Conservation (phyloP, 2,888 invertebrate genomes). For the Iphiclides podalirius region DNA sequence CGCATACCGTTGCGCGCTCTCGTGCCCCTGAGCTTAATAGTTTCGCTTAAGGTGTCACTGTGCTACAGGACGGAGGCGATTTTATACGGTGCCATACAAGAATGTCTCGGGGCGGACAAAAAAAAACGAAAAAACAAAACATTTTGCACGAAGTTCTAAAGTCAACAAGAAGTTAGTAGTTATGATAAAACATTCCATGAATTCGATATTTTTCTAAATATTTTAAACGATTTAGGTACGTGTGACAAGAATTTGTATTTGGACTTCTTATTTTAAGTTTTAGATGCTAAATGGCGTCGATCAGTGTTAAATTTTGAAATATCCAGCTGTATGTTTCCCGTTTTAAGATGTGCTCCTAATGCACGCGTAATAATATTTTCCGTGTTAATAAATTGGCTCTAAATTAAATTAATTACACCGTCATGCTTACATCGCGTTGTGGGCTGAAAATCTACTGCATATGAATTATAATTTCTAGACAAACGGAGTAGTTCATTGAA, state of each 20-base stretch:
- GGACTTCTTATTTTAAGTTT: no score
- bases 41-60: conserved; percentile 16
- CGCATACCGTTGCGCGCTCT: conserved; percentile 26
- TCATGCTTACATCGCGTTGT: conserved; percentile 36
- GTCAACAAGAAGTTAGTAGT: no score
- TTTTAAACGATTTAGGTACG: no score
- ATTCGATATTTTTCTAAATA: no score
- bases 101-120: not conserved
- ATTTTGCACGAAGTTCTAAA: no score
- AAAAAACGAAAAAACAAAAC: no score
- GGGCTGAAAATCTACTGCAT: conserved; percentile 49
- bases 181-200: no score
- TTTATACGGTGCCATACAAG: not conserved
- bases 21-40: conserved; percentile 17
- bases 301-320: not conserved
- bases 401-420: conserved; percentile 23
- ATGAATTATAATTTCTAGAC: conserved; percentile 71
- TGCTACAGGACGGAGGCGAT: conserved; percentile 7
- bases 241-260: no score
- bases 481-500: conserved; percentile 58
- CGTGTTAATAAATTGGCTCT: conserved; percentile 17
- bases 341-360: conserved; percentile 7
- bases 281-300: no score
- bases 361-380: conserved; percentile 8
- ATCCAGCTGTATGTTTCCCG: not conserved